These are phyloP conservation scores for Henricia sp. DNA, from an alignment of 53 echinoderm and acorn worm genomes.

Conservation along the genomic window DNA sequence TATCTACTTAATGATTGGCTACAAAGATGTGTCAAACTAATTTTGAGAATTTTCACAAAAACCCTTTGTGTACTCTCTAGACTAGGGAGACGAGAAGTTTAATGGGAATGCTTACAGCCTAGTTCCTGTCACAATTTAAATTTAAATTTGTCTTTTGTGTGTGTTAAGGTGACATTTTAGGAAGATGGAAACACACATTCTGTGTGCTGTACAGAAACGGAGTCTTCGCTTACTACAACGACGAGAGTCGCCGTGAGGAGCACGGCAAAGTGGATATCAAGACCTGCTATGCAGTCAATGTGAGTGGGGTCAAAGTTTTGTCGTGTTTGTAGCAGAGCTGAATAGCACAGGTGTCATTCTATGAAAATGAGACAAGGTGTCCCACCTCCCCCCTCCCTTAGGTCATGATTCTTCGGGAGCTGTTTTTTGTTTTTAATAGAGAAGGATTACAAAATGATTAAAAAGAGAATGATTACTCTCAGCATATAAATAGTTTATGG, in stretches of 20 bases:
- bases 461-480: no score
- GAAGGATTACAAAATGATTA: no score
- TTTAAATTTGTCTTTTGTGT: background rate
- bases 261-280: conserved; percentile 71
- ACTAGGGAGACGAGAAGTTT: background rate
- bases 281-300: conserved; percentile 67
- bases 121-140: no score
- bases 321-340: no score
- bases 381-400: no score
- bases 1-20: background rate
- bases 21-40: background rate
- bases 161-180: conserved; percentile 67
- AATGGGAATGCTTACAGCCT: background rate
- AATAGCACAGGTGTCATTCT: no score
- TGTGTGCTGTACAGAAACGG: conserved; percentile 74
- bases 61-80: background rate
- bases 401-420: no score
- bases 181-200: conserved; percentile 73
- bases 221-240: conserved; percentile 53
- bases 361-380: no score
- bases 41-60: background rate
- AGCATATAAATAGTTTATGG: no score
- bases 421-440: no score
- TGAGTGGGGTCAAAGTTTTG: no score
- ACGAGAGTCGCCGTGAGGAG: conserved; percentile 52